Percentiles rank a stretch among this genome's conserved stretches.
Conservation (phyloP, 2,113 vertebrate species). For the Colossoma macropomum region DNA sequence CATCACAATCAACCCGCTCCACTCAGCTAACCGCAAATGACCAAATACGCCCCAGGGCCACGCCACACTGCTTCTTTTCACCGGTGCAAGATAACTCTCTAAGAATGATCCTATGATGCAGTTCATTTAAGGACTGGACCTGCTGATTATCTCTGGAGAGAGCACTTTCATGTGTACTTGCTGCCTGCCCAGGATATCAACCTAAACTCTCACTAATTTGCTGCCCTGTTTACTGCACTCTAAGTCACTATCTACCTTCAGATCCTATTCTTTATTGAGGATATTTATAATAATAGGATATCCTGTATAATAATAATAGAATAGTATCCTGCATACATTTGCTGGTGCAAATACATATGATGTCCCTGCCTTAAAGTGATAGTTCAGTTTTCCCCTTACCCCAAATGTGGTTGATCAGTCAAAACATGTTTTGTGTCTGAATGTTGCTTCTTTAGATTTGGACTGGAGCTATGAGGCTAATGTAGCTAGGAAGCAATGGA, state of each 20-base stretch:
- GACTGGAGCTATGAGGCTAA: too few species aligned
- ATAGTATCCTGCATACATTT: neutral
- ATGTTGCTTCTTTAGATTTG: too few species aligned
- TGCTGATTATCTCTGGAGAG: neutral
- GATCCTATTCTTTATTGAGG: neutral
- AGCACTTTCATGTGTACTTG: neutral
- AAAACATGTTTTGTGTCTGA: too few species aligned
- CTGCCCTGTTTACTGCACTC: too few species aligned
- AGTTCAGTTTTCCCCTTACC: too few species aligned
- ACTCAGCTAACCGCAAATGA: neutral
- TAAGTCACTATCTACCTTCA: neutral
- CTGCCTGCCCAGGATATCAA: neutral
- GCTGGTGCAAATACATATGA: neutral
- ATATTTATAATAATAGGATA: neutral
- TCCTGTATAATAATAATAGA: too few species aligned
- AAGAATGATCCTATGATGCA: neutral
- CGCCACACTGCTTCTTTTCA: constrained; percentile 1
- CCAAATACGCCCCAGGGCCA: constrained; percentile 10
- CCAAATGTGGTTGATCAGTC: too few species aligned
- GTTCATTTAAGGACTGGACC: neutral
- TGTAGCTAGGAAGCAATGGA: too few species aligned
- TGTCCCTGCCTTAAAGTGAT: too few species aligned
- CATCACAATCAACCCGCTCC: constrained; percentile 12
- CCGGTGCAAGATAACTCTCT: neutral
- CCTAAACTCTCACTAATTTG: neutral